Base-by-base conservation (phyloP, 2,113 vertebrate genomes). In the Melanerpes formicivorus region DNA sequence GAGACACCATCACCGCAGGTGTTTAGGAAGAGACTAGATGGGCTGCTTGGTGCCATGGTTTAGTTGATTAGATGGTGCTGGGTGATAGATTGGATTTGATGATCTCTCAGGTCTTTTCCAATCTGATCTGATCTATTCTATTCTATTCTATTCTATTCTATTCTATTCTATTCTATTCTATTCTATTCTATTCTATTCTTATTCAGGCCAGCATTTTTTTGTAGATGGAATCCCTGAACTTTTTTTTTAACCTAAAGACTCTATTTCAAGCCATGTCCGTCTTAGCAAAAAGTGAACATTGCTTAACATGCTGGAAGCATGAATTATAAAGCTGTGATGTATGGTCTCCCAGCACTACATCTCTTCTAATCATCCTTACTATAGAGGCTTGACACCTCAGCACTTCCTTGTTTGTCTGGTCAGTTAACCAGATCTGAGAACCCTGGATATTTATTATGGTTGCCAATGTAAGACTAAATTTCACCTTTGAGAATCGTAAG, bases 401-500 rank as follows among this genome's bases (percentile, higher is more conserved):
- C 71, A 82, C 32, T 90, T 76, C 62, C 64, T 27, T 67, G 67
- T 93, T 82, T 82, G 75, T 42, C 81, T 89, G 78, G 75, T 62
- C 88, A 93, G 84, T 82, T 95, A 94, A 89, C 42, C 84, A 94
- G 56, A 87, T 87, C 90, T 58, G 56, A 92, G 75, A 92, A 67
- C 74, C 78, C 60, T 89, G 81, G 87, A 90, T 92, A 94, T 93
- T 95, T 93, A 90, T 94, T 64, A 21, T 74, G 42, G 75, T 89
- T 94, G 84, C 84, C 89, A 80, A 50, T 92, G 56, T 87, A 50
- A 80, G 65, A 34, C 44, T 78, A 87, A 94, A 95, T 95, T 85
- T 95, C 87, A 88, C 94, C 87, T 92, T 40, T 87, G 94, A 93
- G 93, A 96, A 87, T 37, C 76, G 25, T 94, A 91, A 58, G 50